Base-by-base conservation (phyloP, 2,797 vertebrate genomes). In the Sebastes minor region DNA sequence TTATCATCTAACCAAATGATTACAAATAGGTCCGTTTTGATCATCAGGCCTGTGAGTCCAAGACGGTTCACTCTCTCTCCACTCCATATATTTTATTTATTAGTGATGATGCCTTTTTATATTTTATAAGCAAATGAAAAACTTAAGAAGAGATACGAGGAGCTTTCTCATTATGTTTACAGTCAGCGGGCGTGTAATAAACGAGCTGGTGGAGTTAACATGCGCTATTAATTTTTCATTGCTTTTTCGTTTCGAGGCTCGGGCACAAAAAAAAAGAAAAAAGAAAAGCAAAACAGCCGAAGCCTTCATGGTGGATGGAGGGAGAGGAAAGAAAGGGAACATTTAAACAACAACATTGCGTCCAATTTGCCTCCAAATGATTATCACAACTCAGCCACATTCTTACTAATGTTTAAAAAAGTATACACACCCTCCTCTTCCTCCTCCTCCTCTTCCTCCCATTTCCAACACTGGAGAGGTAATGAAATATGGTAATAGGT, bases 161-260 rank as follows among this genome's bases (percentile, higher is more conserved):
- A 76, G 88, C 88, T 91, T 95, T 94, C 92, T 94, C 90, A 94
- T 95, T 95, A 94, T 93, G 94, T 95, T 93, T 93, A 94, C 93
- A 94, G 91, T 93, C 92, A 94, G 86, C 91, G 78, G 91, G 93
- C 93, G 93, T 95, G 92, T 95, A 95, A 95, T 95, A 94, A 95
- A 95, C 93, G 92, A 93, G 91, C 89, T 91, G 92, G 90, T 90
- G 89, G 92, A 94, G 91, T 94, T 94, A 95, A 94, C 93, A 94
- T 94, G 93, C 92, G 92, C 93, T 94, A 94, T 94, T 95, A 95
- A 95, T 93, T 94, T 94, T 95, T 93, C 94, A 94, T 93, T 90
- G 91, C 91, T 92, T 94, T 94, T 93, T 88, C 87, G 88, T 94
- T 92, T 92, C 74, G 87, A 90, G 88, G 87, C 91, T 90, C 81